Base-by-base conservation (phyloP, 2,888 invertebrate genomes). In the Scaptomyza caliginosa region DNA sequence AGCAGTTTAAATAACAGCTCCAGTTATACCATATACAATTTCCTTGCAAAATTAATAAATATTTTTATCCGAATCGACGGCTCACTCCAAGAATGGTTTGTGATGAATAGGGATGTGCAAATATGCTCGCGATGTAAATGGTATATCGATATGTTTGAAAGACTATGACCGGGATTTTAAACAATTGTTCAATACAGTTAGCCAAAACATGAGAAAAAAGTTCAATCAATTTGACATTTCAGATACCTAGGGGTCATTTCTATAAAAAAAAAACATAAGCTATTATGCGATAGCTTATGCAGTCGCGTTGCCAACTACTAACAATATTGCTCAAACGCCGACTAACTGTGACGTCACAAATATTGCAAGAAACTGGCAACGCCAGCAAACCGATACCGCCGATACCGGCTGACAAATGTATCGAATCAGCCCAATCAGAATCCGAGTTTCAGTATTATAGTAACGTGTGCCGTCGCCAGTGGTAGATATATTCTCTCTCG, bases 401-500 rank as follows among this genome's bases (percentile, higher is more conserved):
- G 45, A 45, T 45, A 45, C 45, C 74, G 70, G 70, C 70, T 73
- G 74, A 38, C 21, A 54, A 59, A 73, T 50, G 68, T 70, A 73
- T 74, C 70, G 75, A 74, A 51, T 24, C 39, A 56, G 59, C 36
- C 77, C 72, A 76, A 76, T 54, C 59, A 56, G 84, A 60, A 60
- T 76, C 56, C 32, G 38, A 66, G 56, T 65, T 78, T 78, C 70
- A 74, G 74, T 74, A 74, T 74, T 74, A 74, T 64, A 74, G 74
- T 78, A 81, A 77, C 77, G 86, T 79, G 78, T 78, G 78, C 76
- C 86, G 79, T 85, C 76, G 75, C 52, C 75, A 75, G 78, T 65
- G 74, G 78, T 73, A 57, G 63, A 49, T 65, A 64, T 74, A 60
- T 76, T 74, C 60, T 65, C 60, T 65, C 62, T 86, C 76, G 83